Percentiles rank a stretch among this genome's conserved stretches.
Evolutionary conservation across 2,888 invertebrate genomes (phyloP).

Genomic region (Eupithecia centaureata): DNA sequence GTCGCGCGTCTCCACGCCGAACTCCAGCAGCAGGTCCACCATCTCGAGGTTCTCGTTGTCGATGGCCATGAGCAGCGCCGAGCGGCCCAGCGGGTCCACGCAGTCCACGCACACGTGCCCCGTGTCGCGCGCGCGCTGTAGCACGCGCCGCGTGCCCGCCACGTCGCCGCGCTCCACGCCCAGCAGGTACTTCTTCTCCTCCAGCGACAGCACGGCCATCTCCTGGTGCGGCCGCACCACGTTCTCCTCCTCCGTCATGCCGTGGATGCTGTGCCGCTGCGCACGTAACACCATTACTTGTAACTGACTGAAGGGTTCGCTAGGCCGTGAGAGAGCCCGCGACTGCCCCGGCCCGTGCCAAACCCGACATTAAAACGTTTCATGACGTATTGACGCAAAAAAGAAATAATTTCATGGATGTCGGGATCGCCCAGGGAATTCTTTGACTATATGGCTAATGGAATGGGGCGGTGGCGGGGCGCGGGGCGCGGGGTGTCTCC

Average conservation of each 20-base stretch:
- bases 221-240: constrained; percentile 95
- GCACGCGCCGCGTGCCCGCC: constrained; percentile 94
- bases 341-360: neutral
- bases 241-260: constrained; percentile 96
- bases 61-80: constrained; percentile 98
- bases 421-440: constrained; percentile 47
- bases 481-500: constrained; percentile 39
- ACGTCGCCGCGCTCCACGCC: constrained; percentile 98
- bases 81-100: constrained; percentile 97
- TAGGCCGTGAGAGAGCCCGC: neutral
- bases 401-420: constrained; percentile 48
- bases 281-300: too few species aligned
- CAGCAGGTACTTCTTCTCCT: constrained; percentile 97
- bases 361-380: constrained; percentile 4
- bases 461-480: constrained; percentile 52
- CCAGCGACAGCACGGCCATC: constrained; percentile 90
- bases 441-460: constrained; percentile 48
- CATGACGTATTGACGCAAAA: constrained; percentile 30
- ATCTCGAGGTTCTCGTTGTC: constrained; percentile 99
- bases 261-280: constrained; percentile 95
- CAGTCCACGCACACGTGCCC: constrained; percentile 97
- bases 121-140: constrained; percentile 87
- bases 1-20: constrained; percentile 95
- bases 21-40: constrained; percentile 94
- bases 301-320: too few species aligned